Evolutionary conservation across 2,888 invertebrate genomes (phyloP), one percentile per base, ranked within the genome.

Genomic region (Microplitis deprimator): DNA sequence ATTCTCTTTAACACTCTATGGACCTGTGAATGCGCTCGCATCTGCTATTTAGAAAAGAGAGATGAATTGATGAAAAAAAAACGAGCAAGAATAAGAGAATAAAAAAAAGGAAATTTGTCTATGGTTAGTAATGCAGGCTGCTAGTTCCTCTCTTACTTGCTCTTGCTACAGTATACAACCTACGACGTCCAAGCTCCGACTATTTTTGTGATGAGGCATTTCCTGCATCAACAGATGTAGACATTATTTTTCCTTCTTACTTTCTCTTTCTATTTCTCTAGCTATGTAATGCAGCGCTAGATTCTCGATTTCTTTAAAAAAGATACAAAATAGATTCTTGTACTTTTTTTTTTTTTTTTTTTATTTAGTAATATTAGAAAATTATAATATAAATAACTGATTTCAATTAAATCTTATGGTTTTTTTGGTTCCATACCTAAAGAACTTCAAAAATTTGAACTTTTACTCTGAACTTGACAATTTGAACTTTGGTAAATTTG

Each of bases 181-280:
- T 29, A 40, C 65, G 8, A 59, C 50, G 72, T 61, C 67, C 17
- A 71, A 67, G 72, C 61, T 1, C 62, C 39, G 67, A 50, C 68
- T 73, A 73, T 84, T 83, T 81, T 79, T 79, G 80, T 86, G 87
- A 89, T 83, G 83, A 86, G 86, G 81, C 81, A 81, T 83, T 89
- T 89, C 89, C 88, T 87, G 88, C 83, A 80, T 81, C 72, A 83
- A 80, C 85, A 83, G 81, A 83, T 83, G 82, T 80, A 77, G 80
- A 78, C 73, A 70, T 77, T 80, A 78, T 80, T 78, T 81, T 81
- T 74, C 70, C 29, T 69, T 60, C 39, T 39, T 60, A 20, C 40
- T n/a, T 73, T 67, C 68, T 71, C 67, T 77, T 72, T 78, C 72
- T 65, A 67, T 73, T 68, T 61, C 16, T 50, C 59, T 68, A 16